Percentiles rank a stretch among this genome's conserved stretches.
These are phyloP conservation scores for Otis tarda DNA, from an alignment of 2,113 vertebrate species.

Conservation along the genomic window DNA sequence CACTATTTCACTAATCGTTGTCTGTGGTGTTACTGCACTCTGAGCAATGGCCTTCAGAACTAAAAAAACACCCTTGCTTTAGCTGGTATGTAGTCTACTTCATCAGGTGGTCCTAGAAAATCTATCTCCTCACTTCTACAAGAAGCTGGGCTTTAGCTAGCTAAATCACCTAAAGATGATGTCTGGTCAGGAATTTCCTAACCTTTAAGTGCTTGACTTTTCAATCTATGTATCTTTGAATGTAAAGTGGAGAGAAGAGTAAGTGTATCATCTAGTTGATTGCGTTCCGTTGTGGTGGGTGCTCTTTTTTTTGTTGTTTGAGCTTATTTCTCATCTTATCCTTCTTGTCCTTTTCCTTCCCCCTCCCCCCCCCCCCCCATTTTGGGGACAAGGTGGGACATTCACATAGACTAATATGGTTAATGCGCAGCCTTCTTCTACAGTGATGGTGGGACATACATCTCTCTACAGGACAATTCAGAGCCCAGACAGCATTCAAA, in stretches of 20 bases:
- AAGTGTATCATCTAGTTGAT: neutral
- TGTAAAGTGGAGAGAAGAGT: accelerated
- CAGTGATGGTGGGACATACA: neutral
- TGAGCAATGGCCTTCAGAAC: neutral
- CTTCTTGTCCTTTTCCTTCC: no score
- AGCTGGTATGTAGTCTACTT: accelerated
- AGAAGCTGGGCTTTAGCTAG: neutral
- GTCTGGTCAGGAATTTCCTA: neutral
- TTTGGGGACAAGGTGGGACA: neutral
- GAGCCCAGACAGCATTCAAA: neutral
- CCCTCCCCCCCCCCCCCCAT: neutral
- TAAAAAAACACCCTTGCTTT: neutral
- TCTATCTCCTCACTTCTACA: neutral
- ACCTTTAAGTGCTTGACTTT: neutral
- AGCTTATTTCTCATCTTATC: neutral
- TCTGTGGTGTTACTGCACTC: no score
- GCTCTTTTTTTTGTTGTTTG: accelerated
- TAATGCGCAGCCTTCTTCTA: neutral
- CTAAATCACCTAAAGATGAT: neutral
- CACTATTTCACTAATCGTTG: neutral
- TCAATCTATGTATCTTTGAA: neutral
- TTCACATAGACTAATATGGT: neutral
- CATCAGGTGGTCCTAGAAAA: neutral
- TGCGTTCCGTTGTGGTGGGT: accelerated
- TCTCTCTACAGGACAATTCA: neutral